Evolutionary conservation across 2,797 vertebrate genomes (phyloP).

Genomic region (Columba guinea): DNA sequence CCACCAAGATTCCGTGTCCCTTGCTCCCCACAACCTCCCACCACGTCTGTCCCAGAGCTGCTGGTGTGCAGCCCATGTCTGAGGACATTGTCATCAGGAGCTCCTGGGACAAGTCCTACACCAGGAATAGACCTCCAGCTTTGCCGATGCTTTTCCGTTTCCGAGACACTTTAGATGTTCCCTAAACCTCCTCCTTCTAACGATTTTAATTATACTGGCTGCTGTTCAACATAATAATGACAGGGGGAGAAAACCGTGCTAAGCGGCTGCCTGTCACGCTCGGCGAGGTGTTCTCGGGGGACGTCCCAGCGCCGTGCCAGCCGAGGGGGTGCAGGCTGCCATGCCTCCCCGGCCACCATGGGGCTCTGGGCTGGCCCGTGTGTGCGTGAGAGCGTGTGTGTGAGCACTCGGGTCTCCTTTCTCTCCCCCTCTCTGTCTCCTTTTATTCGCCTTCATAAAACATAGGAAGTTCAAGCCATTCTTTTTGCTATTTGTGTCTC

Average conservation of each 20-base stretch:
- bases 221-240: constrained; percentile 25
- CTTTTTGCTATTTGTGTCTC: constrained; percentile 75
- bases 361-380: background rate
- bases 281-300: fast-evolving
- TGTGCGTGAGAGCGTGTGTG: background rate
- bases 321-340: background rate
- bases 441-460: constrained; percentile 32
- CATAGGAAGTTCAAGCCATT: constrained; percentile 68
- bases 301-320: background rate
- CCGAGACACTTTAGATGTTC: constrained; percentile 12
- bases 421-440: constrained; percentile 16
- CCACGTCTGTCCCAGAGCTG: background rate
- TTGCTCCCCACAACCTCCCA: background rate
- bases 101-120: background rate
- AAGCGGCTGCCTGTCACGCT: background rate
- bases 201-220: background rate
- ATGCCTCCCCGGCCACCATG: fast-evolving
- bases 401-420: background rate
- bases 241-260: background rate
- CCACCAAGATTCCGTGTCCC: background rate
- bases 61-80: background rate
- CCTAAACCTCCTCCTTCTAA: constrained; percentile 18
- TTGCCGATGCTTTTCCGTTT: constrained; percentile 20
- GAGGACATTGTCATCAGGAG: background rate
- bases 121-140: constrained; percentile 20